Evolutionary conservation across 2,888 invertebrate genomes (phyloP), one percentile per base, ranked within the genome.

Genomic region (Andrena haemorrhoa): DNA sequence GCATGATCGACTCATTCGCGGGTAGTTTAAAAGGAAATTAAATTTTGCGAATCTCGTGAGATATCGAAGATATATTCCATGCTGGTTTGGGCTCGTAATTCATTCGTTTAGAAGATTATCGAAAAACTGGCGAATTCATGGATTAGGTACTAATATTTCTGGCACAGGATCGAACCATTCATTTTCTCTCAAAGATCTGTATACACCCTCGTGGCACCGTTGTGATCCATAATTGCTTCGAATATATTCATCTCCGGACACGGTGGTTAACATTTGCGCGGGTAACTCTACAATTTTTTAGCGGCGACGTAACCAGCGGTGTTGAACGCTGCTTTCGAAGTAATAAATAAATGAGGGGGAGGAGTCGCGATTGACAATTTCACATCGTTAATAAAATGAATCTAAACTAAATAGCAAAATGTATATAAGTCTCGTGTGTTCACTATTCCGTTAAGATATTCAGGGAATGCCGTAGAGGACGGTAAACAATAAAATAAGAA

Each of bases 221-320:
- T 69, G 63, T 23, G 41, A 53, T n/a, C 53, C 56, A n/a, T 41
- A 49, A 64, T 51, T 53, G 12, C 26, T 63, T 68, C 8, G 2
- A 63, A 49, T 35, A 35, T 68, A 56, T 26, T 68, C 51, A 60
- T 47, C 51, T 56, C 31, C 66, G 47, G 47, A 63, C n/a, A 49
- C 51, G 64, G 68, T 41, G 26, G 63, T 26, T 4, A 56, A 33
- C 64, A 41, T 12, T 79, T 79, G 64, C 23, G 41, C 63, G 49
- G 49, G 47, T 35, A 26, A 47, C 23, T 53, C 8, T 68, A 31
- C 26, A 53, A 23, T 33, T 41, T 51, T 35, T 49, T n/a, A 56
- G 68, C 49, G 33, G 29, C 49, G 51, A 78, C 66, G 56, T 78
- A 68, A 79, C 47, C 66, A 63, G 70, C 31, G 41, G 10, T n/a